Conservation (phyloP, 2,888 invertebrate species). For the Drosophila fungiperda region DNA sequence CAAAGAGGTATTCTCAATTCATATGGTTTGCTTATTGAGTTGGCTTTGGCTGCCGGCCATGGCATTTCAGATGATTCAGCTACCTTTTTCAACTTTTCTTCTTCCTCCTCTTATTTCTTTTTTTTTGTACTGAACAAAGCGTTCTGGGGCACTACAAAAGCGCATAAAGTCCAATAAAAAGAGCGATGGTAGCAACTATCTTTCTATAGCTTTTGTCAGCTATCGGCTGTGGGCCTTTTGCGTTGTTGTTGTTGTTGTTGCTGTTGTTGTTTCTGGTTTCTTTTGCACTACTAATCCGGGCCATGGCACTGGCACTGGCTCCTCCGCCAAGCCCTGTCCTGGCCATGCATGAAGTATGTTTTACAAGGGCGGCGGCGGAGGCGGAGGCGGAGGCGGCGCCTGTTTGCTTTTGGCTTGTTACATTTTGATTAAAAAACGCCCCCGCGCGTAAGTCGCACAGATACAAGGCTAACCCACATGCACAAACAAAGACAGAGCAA, state of each 20-base stretch:
- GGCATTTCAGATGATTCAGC: slow-evolving; percentile 70
- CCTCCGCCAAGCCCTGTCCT: not conserved
- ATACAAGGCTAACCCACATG: slow-evolving; percentile 52
- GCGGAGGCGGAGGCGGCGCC: slow-evolving; percentile 40
- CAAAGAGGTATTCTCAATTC: slow-evolving; percentile 17
- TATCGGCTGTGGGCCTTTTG: slow-evolving; percentile 71
- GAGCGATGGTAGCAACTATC: slow-evolving; percentile 76
- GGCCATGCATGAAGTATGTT: slow-evolving; percentile 20
- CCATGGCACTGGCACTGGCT: slow-evolving; percentile 51
- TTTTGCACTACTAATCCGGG: slow-evolving; percentile 78
- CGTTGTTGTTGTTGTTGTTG: slow-evolving; percentile 12
- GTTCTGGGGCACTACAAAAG: slow-evolving; percentile 62
- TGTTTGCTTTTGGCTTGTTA: slow-evolving; percentile 81
- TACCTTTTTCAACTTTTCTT: slow-evolving; percentile 32
- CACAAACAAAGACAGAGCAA: slow-evolving; percentile 15
- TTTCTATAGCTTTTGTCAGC: slow-evolving; percentile 70
- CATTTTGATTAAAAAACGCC: slow-evolving; percentile 81
- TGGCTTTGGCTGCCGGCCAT: slow-evolving; percentile 68
- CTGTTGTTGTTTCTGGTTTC: slow-evolving; percentile 53
- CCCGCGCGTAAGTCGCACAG: slow-evolving; percentile 73
- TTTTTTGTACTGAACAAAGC: slow-evolving; percentile 34
- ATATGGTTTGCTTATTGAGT: slow-evolving; percentile 68
- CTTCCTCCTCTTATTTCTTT: not conserved
- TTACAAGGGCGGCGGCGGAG: not conserved
- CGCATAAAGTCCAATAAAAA: slow-evolving; percentile 81